Evolutionary conservation across 2,888 invertebrate species (phyloP), one percentile per base, ranked within the genome.

Genomic region (Galeruca laticollis): DNA sequence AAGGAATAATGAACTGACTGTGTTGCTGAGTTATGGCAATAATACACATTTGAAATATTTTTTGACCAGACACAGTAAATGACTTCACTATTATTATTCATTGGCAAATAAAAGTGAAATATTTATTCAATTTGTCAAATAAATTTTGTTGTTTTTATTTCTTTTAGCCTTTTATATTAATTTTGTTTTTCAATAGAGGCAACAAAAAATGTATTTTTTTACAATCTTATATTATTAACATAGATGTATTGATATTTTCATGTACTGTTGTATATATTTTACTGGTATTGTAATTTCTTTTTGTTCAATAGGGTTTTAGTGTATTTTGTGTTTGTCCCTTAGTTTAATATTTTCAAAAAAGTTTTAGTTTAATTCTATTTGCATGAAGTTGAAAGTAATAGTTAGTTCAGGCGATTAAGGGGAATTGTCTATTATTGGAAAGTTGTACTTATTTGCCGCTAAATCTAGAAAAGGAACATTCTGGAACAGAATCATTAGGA

Each of bases 101-200:
- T 37, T 37, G 13, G 40, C 40, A 40, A 37, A 37, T 40, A 40
- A 40, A 40, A 40, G 40, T 13, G 10, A 20, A 20, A 43, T 26
- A 26, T 26, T 33, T 63, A 49, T 49, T 51, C n/a, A n/a, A 37
- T 21, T 35, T 31, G 15, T 60, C 13, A 60, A 21, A 40, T 37
- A 21, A 35, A 52, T 33, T 63, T 35, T 63, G 37, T 40, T 35
- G 43, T 54, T n/a, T 43, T 54, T 15, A 31, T 31, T 54, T 26
- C 31, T 3, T 8, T 15, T 18, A 49, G n/a, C 54, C 8, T 47
- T 47, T 10, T 15, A 18, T 61, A 62, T 31, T 61, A 37, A 57
- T 62, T 63, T 57, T 47, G 57, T 63, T 57, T 69, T 57, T 57
- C 56, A 57, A 57, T 57, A 57, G 56, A 57, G 52, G 56, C 56